Conservation (phyloP, 2,888 invertebrate genomes). For the Nesidiocoris tenuis region DNA sequence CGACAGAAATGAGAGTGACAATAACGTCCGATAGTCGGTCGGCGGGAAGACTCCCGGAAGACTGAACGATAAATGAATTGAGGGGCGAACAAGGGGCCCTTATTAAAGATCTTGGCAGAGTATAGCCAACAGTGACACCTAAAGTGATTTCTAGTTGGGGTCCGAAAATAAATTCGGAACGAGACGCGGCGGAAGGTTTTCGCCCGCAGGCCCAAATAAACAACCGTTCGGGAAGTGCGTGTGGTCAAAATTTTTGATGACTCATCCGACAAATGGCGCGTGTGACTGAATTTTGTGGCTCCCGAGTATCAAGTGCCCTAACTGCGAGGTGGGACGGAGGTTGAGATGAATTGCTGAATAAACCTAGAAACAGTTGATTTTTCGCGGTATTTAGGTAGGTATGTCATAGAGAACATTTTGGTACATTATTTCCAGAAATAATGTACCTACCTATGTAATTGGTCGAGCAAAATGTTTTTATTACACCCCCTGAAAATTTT, state of each 20-base stretch:
- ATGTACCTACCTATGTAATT: no score
- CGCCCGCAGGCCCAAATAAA: conserved; percentile 9
- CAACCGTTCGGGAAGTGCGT: not conserved
- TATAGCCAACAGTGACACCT: conserved; percentile 36
- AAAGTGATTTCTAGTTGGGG: conserved; percentile 24
- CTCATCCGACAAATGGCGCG: not conserved
- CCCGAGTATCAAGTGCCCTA: no score
- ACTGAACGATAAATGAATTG: conserved; percentile 29
- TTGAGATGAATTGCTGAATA: no score
- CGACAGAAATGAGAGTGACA: no score
- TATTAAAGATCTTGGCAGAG: conserved; percentile 28
- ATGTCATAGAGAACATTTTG: no score
- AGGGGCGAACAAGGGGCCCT: conserved; percentile 35
- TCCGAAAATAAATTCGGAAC: conserved; percentile 18
- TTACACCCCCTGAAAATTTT: no score
- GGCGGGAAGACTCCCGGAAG: conserved; percentile 16
- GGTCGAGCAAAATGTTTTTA: no score
- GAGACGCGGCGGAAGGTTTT: conserved; percentile 2
- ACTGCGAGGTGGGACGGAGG: no score
- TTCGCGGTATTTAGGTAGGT: no score
- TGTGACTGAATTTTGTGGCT: no score
- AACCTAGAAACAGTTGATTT: no score
- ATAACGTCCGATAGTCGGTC: not conserved
- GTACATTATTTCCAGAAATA: no score
- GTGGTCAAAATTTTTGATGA: not conserved